A percentile compares a stretch with the other conserved stretches of the same genome.
phyloP scores from a whole-genome alignment of 2,797 vertebrate genomes.

The Geotrypetes seraphini region DNA sequence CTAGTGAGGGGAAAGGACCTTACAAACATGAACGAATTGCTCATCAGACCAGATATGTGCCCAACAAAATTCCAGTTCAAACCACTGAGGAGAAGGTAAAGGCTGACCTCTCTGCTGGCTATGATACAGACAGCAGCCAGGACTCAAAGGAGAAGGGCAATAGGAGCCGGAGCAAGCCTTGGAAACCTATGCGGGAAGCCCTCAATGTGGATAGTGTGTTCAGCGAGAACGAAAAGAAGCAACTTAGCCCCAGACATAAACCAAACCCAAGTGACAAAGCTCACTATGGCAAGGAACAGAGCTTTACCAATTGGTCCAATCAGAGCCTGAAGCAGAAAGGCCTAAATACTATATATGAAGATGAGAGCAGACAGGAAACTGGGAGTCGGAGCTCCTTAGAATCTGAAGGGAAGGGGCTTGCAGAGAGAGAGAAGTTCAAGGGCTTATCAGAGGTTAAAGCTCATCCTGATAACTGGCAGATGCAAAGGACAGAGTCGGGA shows the following conservation, averaged over 20 bases:
- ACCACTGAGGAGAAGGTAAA: conserved; percentile 19
- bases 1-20: conserved; percentile 77
- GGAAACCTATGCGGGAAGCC: conserved; percentile 83
- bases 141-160: conserved; percentile 63
- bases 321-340: conserved; percentile 73
- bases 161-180: conserved; percentile 55
- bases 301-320: conserved; percentile 30
- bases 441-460: conserved; percentile 47
- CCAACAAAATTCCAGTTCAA: conserved; percentile 25
- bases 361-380: conserved; percentile 73
- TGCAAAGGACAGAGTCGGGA: conserved; percentile 84
- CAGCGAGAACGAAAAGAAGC: conserved; percentile 55
- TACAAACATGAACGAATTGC: conserved; percentile 49
- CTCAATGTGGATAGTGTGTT: conserved; percentile 92
- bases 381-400: conserved; percentile 78
- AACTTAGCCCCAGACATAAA: conserved; percentile 62
- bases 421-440: conserved; percentile 57
- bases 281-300: conserved; percentile 42
- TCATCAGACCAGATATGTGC: conserved; percentile 27
- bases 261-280: conserved; percentile 30
- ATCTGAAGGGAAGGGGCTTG: conserved; percentile 55
- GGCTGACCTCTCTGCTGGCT: conserved; percentile 55
- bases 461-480: conserved; percentile 72
- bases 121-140: conserved; percentile 84
- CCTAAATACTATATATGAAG: conserved; percentile 93